Percentiles rank a stretch among this genome's conserved stretches.
Evolutionary conservation across 1,140 invertebrate species (phyloP).

Genomic region (Lasioglossum baleicum): DNA sequence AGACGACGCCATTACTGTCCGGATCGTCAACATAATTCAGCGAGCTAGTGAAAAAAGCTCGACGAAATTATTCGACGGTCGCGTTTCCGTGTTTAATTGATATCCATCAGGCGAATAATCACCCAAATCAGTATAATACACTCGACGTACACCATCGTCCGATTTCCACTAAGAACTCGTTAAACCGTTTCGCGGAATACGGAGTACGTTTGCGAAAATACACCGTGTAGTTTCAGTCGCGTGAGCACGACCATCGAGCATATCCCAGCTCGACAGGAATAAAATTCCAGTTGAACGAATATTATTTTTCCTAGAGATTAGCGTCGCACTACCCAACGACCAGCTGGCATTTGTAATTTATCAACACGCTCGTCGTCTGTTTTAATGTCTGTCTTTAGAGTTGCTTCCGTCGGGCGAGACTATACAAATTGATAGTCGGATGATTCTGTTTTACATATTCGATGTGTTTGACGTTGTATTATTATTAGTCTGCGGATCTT

Average conservation of each 20-base stretch:
- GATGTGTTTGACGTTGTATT: no score
- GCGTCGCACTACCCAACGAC: no score
- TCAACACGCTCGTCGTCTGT: not conserved
- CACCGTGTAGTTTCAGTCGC: not conserved
- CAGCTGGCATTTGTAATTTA: not conserved
- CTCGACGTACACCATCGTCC: not conserved
- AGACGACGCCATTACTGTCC: slow-evolving; percentile 23
- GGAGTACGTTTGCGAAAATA: not conserved
- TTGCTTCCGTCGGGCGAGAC: not conserved
- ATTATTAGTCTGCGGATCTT: no score
- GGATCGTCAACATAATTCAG: slow-evolving; percentile 42
- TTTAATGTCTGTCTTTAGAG: no score
- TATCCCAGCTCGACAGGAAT: no score
- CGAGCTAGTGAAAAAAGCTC: slow-evolving; percentile 3
- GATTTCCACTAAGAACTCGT: not conserved
- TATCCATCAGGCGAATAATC: slow-evolving; percentile 41
- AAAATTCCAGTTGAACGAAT: not conserved
- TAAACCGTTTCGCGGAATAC: not conserved
- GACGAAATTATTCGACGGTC: slow-evolving; percentile 22
- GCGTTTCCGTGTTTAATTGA: slow-evolving; percentile 44
- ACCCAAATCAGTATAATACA: slow-evolving; percentile 23
- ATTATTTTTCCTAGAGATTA: no score
- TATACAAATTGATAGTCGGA: not conserved
- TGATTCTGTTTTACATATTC: no score
- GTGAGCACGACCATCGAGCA: no score